Evolutionary conservation across 2,797 vertebrate genomes (phyloP).

Genomic region (Sebastes baramenuke): DNA sequence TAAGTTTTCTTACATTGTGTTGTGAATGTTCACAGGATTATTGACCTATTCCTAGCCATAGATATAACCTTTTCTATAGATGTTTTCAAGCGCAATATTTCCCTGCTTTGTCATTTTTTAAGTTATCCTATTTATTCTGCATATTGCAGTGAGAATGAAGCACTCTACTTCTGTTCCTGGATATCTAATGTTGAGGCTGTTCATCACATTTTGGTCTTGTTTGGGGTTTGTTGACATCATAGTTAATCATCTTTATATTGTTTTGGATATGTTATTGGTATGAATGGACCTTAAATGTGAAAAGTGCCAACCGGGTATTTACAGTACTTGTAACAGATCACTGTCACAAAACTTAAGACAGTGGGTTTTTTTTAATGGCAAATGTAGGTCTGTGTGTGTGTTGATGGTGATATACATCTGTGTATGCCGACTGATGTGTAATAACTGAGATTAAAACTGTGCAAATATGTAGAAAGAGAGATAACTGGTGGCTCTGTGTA

Average conservation of each 20-base stretch:
- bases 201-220: too few relatives aligned
- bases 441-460: too few relatives aligned
- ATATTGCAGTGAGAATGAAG: not conserved
- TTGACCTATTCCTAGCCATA: not conserved
- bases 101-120: not conserved
- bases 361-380: too few relatives aligned
- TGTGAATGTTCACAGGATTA: not conserved
- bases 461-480: too few relatives aligned
- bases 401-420: too few relatives aligned
- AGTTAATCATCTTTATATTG: not conserved
- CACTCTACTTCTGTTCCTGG: not conserved
- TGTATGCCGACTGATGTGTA: fast-evolving
- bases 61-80: not conserved
- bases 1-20: not conserved
- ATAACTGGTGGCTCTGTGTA: too few relatives aligned
- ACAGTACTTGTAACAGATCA: too few relatives aligned
- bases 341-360: too few relatives aligned
- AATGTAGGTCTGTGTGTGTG: not conserved
- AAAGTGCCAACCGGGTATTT: not conserved
- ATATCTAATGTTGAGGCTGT: not conserved
- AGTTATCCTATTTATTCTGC: not conserved
- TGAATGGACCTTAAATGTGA: not conserved
- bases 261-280: not conserved
- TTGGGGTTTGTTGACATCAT: not conserved
- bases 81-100: not conserved